Percentiles rank a stretch among this genome's conserved stretches.
Evolutionary conservation across 2,888 invertebrate species (phyloP).

Genomic region (Ectropis crepuscularia): DNA sequence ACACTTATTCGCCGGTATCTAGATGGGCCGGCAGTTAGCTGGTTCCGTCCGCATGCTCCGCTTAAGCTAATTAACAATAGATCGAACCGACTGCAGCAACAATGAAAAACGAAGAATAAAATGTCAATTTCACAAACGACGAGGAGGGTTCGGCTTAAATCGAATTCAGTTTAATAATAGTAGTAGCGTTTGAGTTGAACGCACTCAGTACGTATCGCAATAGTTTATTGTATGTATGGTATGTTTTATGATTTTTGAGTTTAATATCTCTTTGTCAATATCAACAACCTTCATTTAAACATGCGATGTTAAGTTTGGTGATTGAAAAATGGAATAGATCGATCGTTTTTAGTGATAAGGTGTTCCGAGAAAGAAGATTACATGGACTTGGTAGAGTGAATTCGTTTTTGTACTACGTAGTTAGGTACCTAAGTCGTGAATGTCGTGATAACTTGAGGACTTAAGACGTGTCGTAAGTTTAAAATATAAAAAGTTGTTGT

Average conservation of each 20-base stretch:
- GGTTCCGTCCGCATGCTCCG: slow-evolving; percentile 73
- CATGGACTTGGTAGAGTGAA: too few relatives aligned
- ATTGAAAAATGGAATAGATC: too few relatives aligned
- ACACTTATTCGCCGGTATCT: slow-evolving; percentile 41
- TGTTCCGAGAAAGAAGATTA: too few relatives aligned
- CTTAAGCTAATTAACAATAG: slow-evolving; percentile 84
- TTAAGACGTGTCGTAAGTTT: too few relatives aligned
- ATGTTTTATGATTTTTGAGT: slow-evolving; percentile 22
- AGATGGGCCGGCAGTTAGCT: slow-evolving; percentile 41
- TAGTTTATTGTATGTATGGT: slow-evolving; percentile 73
- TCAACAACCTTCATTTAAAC: too few relatives aligned
- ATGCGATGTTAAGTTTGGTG: too few relatives aligned
- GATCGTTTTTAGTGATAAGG: too few relatives aligned
- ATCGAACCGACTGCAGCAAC: slow-evolving; percentile 80
- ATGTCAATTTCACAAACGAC: slow-evolving; percentile 85
- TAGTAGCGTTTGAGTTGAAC: slow-evolving; percentile 83
- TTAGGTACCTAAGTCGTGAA: too few relatives aligned
- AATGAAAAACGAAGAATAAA: slow-evolving; percentile 84
- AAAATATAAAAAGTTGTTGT: too few relatives aligned
- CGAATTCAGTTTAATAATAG: slow-evolving; percentile 85
- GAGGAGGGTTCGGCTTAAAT: slow-evolving; percentile 83
- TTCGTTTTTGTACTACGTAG: too few relatives aligned
- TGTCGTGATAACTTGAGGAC: too few relatives aligned
- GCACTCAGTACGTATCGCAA: slow-evolving; percentile 75
- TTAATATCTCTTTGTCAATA: too few relatives aligned